Percentiles rank a stretch among this genome's conserved stretches.
Conservation (phyloP, 2,888 invertebrate species). For the Tetragonisca angustula region DNA sequence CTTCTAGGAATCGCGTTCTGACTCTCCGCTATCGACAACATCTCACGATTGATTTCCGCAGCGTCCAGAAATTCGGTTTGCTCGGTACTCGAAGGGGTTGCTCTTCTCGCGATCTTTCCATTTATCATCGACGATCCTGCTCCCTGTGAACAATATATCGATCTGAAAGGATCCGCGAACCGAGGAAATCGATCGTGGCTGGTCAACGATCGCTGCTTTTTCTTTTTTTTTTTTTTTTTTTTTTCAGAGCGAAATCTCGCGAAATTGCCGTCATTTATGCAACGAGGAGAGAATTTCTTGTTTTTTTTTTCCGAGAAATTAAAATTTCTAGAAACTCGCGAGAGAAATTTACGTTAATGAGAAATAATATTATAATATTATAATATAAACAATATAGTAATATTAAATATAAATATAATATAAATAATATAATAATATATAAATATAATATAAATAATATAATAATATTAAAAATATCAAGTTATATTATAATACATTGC, state of each 20-base stretch:
- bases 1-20: background rate
- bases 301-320: background rate
- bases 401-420: no score
- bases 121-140: background rate
- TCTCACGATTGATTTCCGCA: conserved; percentile 14
- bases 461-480: no score
- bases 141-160: background rate
- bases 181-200: background rate
- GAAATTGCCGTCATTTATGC: background rate
- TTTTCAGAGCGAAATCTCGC: background rate
- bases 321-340: background rate
- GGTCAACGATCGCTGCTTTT: background rate
- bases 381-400: no score
- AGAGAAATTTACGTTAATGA: no score
- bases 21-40: conserved; percentile 25
- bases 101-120: background rate
- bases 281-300: background rate
- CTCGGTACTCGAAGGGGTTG: background rate
- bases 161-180: background rate
- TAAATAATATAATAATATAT: no score
- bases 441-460: no score
- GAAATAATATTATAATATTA: no score
- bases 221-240: conserved; percentile 2
- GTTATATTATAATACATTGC: no score
- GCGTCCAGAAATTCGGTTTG: conserved; percentile 6